phyloP scores from a whole-genome alignment of 1,140 invertebrate species.

The Augochlora pura region DNA sequence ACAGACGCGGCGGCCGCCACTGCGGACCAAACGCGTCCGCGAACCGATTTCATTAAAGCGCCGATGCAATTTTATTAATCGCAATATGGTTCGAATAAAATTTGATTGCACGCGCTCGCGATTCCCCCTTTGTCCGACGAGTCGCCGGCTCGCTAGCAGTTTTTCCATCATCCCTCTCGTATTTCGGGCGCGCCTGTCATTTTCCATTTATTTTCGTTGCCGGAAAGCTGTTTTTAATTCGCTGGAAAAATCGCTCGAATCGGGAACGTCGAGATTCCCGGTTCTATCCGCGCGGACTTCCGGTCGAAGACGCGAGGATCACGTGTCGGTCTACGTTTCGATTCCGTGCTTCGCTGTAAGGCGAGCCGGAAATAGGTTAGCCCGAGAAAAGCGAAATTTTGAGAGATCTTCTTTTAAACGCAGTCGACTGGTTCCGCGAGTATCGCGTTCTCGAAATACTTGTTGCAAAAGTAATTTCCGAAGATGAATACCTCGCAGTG shows the following conservation, averaged over 20 bases:
- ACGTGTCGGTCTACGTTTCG: constrained; percentile 31
- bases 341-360: background rate
- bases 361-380: background rate
- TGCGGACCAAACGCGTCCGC: no score
- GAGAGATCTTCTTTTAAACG: background rate
- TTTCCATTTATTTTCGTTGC: background rate
- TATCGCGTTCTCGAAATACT: no score
- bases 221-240: background rate
- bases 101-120: background rate
- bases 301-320: background rate
- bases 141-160: no score
- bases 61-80: background rate
- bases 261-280: background rate
- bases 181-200: no score
- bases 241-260: background rate
- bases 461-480: no score
- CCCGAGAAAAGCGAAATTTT: background rate
- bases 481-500: no score
- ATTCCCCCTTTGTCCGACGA: background rate
- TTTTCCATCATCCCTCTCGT: no score
- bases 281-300: no score
- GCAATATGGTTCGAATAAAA: background rate
- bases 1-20: no score
- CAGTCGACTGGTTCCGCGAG: background rate
- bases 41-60: background rate